Evolutionary conservation across 2,113 vertebrate species (phyloP), one percentile per base, ranked within the genome.

Genomic region (Ranitomeya imitator): DNA sequence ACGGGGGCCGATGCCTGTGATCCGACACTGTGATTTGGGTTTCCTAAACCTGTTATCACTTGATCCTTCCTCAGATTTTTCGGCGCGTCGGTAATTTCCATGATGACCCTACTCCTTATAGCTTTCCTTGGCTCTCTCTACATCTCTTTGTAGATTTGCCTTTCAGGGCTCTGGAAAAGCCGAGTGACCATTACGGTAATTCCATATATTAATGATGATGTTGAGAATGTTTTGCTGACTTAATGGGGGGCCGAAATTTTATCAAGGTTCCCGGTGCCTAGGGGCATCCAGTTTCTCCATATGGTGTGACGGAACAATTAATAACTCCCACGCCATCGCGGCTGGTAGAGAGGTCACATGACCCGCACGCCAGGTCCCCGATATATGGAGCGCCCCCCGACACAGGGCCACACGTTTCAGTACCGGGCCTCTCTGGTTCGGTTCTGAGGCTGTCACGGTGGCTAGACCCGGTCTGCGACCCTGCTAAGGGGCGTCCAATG

Each of bases 271-370:
- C 4, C 0, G 8, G 79, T 60, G 69, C 71, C 80, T 31, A 15
- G 12, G 80, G 80, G 37, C n/a, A 55, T 10, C 31, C 23, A 26
- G 55, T n/a, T 26, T 7, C 60, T 80, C 61, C 67, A 88, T 59
- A 88, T 88, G 87, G 71, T n/a, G 55, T 65, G 69, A 84, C 3
- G 55, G 31, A 14, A 55, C 26, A 61, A 21, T 76, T 73, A 9
- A n/a, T 76, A n/a, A 74, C n/a, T 83, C 78, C 73, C 74, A 59
- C 7, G 11, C 18, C 51, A 51, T n/a, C 51, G 23, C 71, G 84
- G 57, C 80, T 77, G 80, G 71, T n/a, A 52, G 71, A 83, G 15
- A 37, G 79, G 57, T 63, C 37, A 52, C 8, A 2, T 88, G 57
- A 82, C 69, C 67, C 26, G 5, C 6, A 4, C 16, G 76, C 76